A percentile compares a stretch with the other conserved stretches of the same genome.
Evolutionary conservation across 2,113 vertebrate species (phyloP).

Genomic region (Pungitius pungitius): DNA sequence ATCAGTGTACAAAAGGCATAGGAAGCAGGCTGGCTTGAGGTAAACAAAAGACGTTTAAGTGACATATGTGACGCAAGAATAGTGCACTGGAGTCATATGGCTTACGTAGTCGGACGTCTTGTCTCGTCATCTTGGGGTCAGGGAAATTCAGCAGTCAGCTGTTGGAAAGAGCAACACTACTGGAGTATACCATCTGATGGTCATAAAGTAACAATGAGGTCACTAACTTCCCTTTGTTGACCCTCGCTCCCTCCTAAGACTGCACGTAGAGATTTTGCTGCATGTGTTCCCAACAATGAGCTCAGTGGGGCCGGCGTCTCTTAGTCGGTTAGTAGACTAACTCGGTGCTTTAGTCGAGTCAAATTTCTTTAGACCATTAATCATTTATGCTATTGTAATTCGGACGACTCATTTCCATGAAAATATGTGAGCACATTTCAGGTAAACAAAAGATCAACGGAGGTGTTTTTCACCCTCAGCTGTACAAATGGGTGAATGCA

Average conservation of each 20-base stretch:
- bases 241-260: conserved; percentile 26
- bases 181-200: too few relatives aligned
- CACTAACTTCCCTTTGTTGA: too few relatives aligned
- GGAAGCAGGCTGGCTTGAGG: conserved; percentile 16
- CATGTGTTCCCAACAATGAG: conserved; percentile 17
- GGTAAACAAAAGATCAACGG: neutral
- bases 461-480: neutral
- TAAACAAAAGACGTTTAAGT: conserved; percentile 34
- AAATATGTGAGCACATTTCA: neutral
- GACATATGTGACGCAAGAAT: conserved; percentile 10
- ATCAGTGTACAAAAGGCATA: conserved; percentile 6
- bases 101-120: conserved; percentile 9
- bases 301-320: neutral
- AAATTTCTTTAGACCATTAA: neutral
- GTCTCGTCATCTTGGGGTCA: neutral
- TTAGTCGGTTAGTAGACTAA: neutral
- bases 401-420: neutral
- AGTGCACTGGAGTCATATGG: conserved; percentile 12
- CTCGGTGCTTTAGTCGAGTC: neutral
- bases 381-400: neutral
- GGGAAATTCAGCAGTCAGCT: neutral
- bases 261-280: conserved; percentile 25
- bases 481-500: neutral
- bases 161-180: conserved; percentile 13
- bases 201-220: too few relatives aligned